Base-by-base conservation (phyloP, 2,113 vertebrate species). In the Xerus inauris region DNA sequence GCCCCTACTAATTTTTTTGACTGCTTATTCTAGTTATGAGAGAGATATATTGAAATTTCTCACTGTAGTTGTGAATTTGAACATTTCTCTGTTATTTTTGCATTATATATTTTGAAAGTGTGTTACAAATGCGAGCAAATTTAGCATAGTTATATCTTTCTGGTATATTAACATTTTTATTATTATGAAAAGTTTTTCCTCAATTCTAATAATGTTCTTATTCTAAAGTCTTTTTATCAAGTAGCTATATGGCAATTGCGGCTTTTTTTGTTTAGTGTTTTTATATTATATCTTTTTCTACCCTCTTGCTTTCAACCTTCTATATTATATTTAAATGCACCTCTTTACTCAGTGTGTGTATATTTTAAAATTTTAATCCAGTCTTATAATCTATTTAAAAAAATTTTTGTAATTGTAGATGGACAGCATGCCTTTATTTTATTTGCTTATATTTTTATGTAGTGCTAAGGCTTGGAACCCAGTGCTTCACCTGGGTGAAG, bases 221-320 rank as follows among this genome's bases (percentile, higher is more conserved):
- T n/a, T 87, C 30, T 67, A 71, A 92, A 90, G 38, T 73, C 26
- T 72, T 96, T 64, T 87, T 97, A 65, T 57, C 28, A 47, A 9
- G 42, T 57, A 89, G 38, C n/a, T 28, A 28, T 79, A 71, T 42
- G 77, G 26, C 54, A 64, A 73, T 22, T 17, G 32, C 12, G 45
- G 2, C 10, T 92, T 83, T 81, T 42, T 81, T 77, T 65, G n/a
- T 5, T 19, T 90, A 42, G 22, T 72, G 49, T 76, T 87, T 83
- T 94, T 75, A 75, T 87, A 42, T 16, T 92, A 40, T 86, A 67
- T 42, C 49, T 75, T 87, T 54, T 40, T 73, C 32, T 45, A 71
- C n/a, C 22, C 8, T 73, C 47, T 87, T 71, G 22, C 75, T 71
- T 93, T 79, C 4, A 20, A 67, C 45, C 5, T 91, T 49, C 47